Percentiles rank a stretch among this genome's conserved stretches.
These are phyloP conservation scores for Mungos mungo DNA, from an alignment of 2,113 vertebrate species.

Conservation along the genomic window DNA sequence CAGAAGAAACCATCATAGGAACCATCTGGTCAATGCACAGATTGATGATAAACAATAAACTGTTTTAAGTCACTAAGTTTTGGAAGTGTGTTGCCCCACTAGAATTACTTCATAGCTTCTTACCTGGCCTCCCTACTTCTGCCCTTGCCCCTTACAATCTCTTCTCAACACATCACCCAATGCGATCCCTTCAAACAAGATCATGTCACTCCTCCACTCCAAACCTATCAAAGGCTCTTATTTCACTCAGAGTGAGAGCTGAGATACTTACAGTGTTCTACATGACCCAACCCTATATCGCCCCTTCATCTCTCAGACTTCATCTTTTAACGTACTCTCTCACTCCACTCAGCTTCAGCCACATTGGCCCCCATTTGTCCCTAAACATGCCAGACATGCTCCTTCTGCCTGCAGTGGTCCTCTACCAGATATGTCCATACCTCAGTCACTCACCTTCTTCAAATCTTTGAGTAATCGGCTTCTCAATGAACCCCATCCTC, in stretches of 20 bases:
- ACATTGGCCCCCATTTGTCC: background rate
- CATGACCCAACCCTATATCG: background rate
- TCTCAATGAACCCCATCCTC: background rate
- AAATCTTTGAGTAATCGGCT: background rate
- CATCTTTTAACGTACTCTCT: background rate
- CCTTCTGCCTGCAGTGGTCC: background rate
- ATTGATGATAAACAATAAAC: background rate
- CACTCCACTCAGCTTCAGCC: background rate
- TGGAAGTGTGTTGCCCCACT: background rate
- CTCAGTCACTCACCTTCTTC: background rate
- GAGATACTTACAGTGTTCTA: too few species aligned
- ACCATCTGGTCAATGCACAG: background rate
- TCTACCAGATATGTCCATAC: background rate
- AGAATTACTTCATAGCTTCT: background rate
- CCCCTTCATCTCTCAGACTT: background rate
- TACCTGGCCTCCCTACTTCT: background rate
- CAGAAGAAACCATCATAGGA: background rate
- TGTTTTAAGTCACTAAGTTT: background rate
- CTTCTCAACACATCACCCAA: background rate
- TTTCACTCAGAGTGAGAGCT: background rate
- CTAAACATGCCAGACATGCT: background rate
- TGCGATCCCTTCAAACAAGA: background rate
- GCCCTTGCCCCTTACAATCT: background rate
- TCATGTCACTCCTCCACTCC: background rate
- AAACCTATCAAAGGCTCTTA: background rate